Percentiles rank a stretch among this genome's conserved stretches.
phyloP scores from a whole-genome alignment of 2,113 vertebrate genomes.

The Pygoscelis antarcticus region DNA sequence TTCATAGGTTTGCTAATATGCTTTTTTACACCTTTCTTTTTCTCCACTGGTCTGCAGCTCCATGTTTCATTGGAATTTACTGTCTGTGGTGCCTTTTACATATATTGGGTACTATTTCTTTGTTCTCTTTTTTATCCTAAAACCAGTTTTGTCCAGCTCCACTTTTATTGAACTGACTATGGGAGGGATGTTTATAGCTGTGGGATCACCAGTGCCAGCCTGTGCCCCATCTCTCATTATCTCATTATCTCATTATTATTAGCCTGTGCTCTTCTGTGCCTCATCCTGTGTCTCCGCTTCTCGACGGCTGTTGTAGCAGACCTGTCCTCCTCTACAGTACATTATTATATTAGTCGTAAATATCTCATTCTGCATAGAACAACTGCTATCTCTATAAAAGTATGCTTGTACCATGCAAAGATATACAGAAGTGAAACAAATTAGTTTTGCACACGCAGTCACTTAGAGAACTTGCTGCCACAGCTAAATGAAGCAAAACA shows the following conservation, averaged over 20 bases:
- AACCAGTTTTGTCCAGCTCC: neutral
- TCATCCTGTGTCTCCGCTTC: neutral
- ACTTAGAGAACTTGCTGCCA: neutral
- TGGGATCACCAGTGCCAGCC: neutral
- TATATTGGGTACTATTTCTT: neutral
- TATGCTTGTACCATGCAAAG: neutral
- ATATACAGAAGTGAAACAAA: neutral
- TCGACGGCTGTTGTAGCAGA: fast-evolving
- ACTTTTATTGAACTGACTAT: neutral
- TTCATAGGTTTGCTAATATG: neutral
- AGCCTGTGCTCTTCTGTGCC: neutral
- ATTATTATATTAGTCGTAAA: neutral
- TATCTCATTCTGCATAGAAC: neutral
- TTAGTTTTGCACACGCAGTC: fast-evolving
- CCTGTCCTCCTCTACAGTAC: neutral
- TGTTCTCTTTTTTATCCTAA: neutral
- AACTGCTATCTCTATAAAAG: neutral
- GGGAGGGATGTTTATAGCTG: neutral
- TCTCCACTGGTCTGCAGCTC: neutral
- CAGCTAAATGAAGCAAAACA: neutral
- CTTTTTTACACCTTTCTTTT: neutral
- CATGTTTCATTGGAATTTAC: neutral
- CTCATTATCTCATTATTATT: no score
- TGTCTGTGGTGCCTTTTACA: neutral
- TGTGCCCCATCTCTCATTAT: neutral